Conservation (phyloP, 2,888 invertebrate genomes). For the Eucera pruinosa region DNA sequence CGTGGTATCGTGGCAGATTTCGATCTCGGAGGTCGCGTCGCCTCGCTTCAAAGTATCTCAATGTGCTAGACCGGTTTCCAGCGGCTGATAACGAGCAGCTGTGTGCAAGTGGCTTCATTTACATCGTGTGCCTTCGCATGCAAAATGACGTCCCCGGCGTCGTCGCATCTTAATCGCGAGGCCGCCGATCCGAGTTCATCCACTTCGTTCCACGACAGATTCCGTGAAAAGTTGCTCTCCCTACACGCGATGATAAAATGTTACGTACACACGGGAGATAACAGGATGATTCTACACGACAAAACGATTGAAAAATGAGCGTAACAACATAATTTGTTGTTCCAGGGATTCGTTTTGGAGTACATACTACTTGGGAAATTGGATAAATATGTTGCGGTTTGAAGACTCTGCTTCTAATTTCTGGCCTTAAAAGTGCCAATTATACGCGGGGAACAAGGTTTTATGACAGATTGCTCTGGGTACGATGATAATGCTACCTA, state of each 20-base stretch:
- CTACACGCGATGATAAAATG: background rate
- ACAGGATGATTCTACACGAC: too few relatives aligned
- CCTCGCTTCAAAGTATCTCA: slow-evolving; percentile 14
- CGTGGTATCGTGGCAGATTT: background rate
- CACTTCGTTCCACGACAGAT: slow-evolving; percentile 1
- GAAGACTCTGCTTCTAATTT: too few relatives aligned
- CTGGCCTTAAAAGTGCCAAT: too few relatives aligned
- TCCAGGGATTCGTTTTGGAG: too few relatives aligned
- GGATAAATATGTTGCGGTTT: too few relatives aligned
- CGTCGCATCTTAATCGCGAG: slow-evolving; percentile 31
- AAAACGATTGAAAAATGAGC: too few relatives aligned
- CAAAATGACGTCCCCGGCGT: slow-evolving; percentile 41
- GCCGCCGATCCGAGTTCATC: slow-evolving; percentile 6
- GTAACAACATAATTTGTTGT: too few relatives aligned
- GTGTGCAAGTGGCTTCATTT: slow-evolving; percentile 57
- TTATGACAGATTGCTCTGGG: too few relatives aligned
- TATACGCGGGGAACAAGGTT: too few relatives aligned
- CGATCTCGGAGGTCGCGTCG: slow-evolving; percentile 22
- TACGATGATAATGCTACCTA: too few relatives aligned
- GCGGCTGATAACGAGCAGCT: slow-evolving; percentile 62
- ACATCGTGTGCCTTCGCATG: slow-evolving; percentile 36
- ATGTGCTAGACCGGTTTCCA: slow-evolving; percentile 41
- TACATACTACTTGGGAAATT: too few relatives aligned
- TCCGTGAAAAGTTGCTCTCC: too few relatives aligned
- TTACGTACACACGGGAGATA: background rate